Evolutionary conservation across 30 jellyfish, hydroid and myxozoan species (phyloP).

Genomic region (Turritopsis rubra): DNA sequence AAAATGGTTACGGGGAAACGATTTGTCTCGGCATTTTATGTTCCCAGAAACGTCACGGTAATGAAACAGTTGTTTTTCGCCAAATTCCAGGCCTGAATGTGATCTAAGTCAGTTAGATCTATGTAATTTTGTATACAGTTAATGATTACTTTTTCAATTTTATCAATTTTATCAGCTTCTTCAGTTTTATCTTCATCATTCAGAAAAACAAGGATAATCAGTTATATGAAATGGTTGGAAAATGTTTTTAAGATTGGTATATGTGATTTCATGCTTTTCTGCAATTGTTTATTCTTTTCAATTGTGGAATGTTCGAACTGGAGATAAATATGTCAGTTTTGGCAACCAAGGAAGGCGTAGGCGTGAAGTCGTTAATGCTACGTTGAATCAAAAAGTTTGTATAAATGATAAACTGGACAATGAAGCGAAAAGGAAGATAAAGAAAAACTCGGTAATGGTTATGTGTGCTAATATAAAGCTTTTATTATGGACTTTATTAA

Average conservation of each 20-base stretch:
- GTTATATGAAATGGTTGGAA: neutral
- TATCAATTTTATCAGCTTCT: neutral
- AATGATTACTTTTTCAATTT: too few relatives aligned
- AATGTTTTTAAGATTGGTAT: neutral
- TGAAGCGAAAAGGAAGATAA: constrained; percentile 5
- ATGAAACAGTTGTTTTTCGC: too few relatives aligned
- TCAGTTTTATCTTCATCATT: neutral
- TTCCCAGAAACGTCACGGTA: too few relatives aligned
- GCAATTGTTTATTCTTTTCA: neutral
- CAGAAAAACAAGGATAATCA: neutral
- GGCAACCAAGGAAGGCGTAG: neutral
- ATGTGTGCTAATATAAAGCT: neutral
- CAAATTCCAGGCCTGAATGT: too few relatives aligned
- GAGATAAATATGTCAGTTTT: neutral
- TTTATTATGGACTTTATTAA: too few relatives aligned
- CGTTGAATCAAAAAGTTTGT: neutral
- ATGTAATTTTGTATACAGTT: too few relatives aligned
- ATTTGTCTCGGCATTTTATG: too few relatives aligned
- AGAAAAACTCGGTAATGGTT: neutral
- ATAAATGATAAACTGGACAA: neutral
- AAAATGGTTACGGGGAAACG: too few relatives aligned
- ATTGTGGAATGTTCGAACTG: neutral
- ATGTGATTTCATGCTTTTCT: neutral
- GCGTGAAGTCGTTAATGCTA: neutral
- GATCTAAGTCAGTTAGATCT: too few relatives aligned